phyloP scores from a whole-genome alignment of 2,888 invertebrate species.

The Phengaris alcon region DNA sequence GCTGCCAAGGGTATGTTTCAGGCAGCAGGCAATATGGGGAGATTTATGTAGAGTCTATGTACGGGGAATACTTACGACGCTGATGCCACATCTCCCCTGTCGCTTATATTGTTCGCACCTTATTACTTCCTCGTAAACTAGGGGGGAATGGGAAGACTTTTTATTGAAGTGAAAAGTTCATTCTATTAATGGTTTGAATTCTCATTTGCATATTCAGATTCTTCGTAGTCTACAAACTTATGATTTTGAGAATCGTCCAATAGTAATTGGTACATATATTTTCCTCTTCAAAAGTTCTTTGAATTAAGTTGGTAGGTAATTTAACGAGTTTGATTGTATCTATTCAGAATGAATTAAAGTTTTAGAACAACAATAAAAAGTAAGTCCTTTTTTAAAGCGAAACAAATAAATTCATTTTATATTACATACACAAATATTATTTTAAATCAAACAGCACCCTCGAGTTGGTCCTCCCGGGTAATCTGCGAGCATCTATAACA shows the following conservation, averaged over 20 bases:
- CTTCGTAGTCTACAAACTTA: background rate
- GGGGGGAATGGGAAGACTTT: background rate
- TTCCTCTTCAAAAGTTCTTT: too few relatives aligned
- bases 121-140: constrained; percentile 25
- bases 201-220: background rate
- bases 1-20: constrained; percentile 76
- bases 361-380: too few relatives aligned
- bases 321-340: background rate
- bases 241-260: too few relatives aligned
- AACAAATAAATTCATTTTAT: background rate
- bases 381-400: background rate
- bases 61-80: constrained; percentile 60
- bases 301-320: too few relatives aligned
- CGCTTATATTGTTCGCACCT: constrained; percentile 41
- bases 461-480: constrained; percentile 62
- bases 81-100: constrained; percentile 60
- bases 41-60: constrained; percentile 71
- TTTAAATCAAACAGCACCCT: constrained; percentile 32
- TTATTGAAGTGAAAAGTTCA: constrained; percentile 12
- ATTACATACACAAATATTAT: constrained; percentile 4
- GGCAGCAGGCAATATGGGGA: constrained; percentile 72
- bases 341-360: background rate
- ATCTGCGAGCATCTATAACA: constrained; percentile 75
- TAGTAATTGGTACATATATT: too few relatives aligned
- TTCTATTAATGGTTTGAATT: background rate